Evolutionary conservation across 2,797 vertebrate genomes (phyloP), one percentile per base, ranked within the genome.

Genomic region (Eospalax fontanierii): DNA sequence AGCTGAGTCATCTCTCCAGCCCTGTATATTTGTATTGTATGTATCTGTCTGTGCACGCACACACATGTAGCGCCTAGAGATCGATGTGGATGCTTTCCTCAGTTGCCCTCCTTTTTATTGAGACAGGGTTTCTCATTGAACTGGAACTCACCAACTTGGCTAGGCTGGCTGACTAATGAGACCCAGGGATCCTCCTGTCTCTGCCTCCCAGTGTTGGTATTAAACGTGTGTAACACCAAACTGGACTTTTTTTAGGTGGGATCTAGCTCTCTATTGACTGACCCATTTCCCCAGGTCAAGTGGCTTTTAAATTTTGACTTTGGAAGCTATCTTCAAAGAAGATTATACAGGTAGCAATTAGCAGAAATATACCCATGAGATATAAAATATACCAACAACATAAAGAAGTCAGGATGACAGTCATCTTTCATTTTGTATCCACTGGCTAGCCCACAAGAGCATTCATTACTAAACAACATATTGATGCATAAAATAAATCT

Each of bases 391-490:
- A 54, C 14, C 50, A 54, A 54, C 50, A 54, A 54, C 50, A 54
- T 50, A 61, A 50, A 75, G 90, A 95, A 83, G 38, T 59, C 30
- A 83, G 92, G 66, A 75, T 21, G 21, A 63, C 1, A 11, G 24
- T 57, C 9, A 35, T 35, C 26, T 91, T 76, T 89, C 95, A 89
- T 35, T 65, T 75, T 81, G 7, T 93, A 40, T 88, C 80, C 50
- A 84, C 28, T 81, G 12, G 16, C 18, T 87, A 0, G 16, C 85
- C 1, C 5, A 54, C 1, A 82, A 6, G 3, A 89, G 38, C n/a
- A 90, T 92, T 33, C 26, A 89, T 96, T 43, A 83, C 26, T 88
- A 35, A 94, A 59, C 15, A 92, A 71, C 10, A 63, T 81, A 57
- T 1, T 73, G 43, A 89, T 30, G 80, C 16, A 50, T 71, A 73